Conservation (phyloP, 2,888 invertebrate species). For the Cephalotes varians region DNA sequence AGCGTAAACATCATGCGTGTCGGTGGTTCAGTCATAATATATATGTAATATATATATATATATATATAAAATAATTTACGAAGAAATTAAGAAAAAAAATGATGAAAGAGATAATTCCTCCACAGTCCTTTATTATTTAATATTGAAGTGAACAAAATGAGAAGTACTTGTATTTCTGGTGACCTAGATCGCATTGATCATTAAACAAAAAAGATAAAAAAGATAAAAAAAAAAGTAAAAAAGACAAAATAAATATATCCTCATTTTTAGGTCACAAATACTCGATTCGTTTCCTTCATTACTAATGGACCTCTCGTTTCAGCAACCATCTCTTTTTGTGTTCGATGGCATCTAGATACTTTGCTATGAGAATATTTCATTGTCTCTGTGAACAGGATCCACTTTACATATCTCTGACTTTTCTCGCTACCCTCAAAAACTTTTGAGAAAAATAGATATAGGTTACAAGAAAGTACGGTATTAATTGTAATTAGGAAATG, state of each 20-base stretch:
- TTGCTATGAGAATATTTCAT: slow-evolving; percentile 66
- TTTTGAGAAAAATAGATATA: slow-evolving; percentile 59
- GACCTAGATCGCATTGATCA: slow-evolving; percentile 86
- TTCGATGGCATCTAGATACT: slow-evolving; percentile 69
- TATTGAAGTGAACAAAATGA: slow-evolving; percentile 78
- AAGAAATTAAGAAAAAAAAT: slow-evolving; percentile 74
- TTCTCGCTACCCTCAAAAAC: slow-evolving; percentile 53
- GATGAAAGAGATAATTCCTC: slow-evolving; percentile 82
- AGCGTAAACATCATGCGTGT: slow-evolving; percentile 74
- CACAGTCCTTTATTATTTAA: slow-evolving; percentile 85
- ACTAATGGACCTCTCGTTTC: slow-evolving; percentile 74
- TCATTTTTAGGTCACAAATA: slow-evolving; percentile 90
- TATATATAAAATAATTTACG: slow-evolving; percentile 80
- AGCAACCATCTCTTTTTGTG: slow-evolving; percentile 60
- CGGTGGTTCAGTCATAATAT: slow-evolving; percentile 85
- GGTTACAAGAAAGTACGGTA: slow-evolving; percentile 56
- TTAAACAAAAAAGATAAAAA: slow-evolving; percentile 85
- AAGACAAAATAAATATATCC: slow-evolving; percentile 92
- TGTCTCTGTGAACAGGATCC: slow-evolving; percentile 56
- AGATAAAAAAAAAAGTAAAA: slow-evolving; percentile 92
- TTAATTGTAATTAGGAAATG: slow-evolving; percentile 50
- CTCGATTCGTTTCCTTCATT: slow-evolving; percentile 82
- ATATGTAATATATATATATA: slow-evolving; percentile 84
- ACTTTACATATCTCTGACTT: slow-evolving; percentile 68
- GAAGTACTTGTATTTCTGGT: slow-evolving; percentile 86